Base-by-base conservation (phyloP, 2,113 vertebrate genomes). In the Cinclus mexicanus region DNA sequence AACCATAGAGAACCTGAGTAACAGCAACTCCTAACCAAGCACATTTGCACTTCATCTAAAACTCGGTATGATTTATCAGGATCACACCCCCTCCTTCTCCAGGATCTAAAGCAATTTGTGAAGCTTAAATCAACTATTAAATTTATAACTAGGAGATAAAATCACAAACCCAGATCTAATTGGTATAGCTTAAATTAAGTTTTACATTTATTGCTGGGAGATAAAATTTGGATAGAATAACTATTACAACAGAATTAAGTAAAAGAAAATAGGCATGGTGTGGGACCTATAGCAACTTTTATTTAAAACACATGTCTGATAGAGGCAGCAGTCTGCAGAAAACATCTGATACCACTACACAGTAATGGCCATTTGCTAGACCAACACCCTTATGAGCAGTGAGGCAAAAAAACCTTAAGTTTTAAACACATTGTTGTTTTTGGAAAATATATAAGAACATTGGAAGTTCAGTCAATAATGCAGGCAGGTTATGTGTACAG, bases 131-230 rank as follows among this genome's bases (percentile, higher is more conserved):
- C 94, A 96, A 97, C 83, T 93, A 84, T 95, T 96, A 96, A 97
- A 94, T 89, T 17, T 96, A 94, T 95, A 96, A 97, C 77, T 95
- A 91, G 85, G 82, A 98, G 83, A 97, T 96, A 96, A 96, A 97
- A 96, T 97, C 97, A 93, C 86, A 95, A 97, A 94, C 94, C 88
- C 83, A 96, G 74, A 95, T 95, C 79, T 98, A 97, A 96, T 90
- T 97, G 96, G 49, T 80, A 76, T 94, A 95, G 60, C 90, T 97
- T 97, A 97, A 97, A 97, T 97, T 93, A 97, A 95, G 88, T 96
- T 97, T 97, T 96, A 97, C 70, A 82, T 96, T 89, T 93, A 93
- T 91, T 96, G 63, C 69, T 91, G 47, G 77, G 74, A 96, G 91
- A 95, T 97, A 97, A 97, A 91, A 96, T 90, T 96, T 95, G 93